Evolutionary conservation across 2,113 vertebrate species (phyloP).

Genomic region (Tragelaphus imberbis): DNA sequence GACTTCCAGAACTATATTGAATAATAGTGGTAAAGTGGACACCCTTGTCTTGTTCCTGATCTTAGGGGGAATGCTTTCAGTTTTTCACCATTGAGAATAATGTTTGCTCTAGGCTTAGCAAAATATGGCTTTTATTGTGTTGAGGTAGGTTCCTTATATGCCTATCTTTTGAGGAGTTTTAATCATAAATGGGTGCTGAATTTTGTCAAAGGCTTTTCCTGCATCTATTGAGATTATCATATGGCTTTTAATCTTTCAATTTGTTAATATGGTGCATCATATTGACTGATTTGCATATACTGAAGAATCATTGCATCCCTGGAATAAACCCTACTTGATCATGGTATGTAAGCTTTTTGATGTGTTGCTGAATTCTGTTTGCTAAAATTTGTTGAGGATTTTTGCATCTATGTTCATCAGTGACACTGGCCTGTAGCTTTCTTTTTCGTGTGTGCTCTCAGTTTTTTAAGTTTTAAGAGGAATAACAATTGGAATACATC

Average conservation of each 20-base stretch:
- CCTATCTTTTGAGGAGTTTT: neutral
- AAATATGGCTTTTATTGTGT: neutral
- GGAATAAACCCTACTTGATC: neutral
- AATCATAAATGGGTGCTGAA: neutral
- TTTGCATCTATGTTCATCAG: neutral
- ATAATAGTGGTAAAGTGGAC: neutral
- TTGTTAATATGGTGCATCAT: neutral
- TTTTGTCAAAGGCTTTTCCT: neutral
- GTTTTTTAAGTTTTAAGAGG: neutral
- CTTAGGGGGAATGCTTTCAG: neutral
- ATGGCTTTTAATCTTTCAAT: neutral
- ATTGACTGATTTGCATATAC: neutral
- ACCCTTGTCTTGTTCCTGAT: neutral
- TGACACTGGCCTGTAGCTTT: neutral
- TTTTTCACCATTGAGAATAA: neutral
- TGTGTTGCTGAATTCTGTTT: neutral
- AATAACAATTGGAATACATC: neutral
- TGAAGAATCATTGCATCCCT: neutral
- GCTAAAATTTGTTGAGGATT: neutral
- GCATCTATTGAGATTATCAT: neutral
- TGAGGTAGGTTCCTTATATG: neutral
- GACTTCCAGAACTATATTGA: neutral
- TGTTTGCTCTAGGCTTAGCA: neutral
- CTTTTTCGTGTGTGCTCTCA: neutral
- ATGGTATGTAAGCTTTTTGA: neutral